Evolutionary conservation across 2,888 invertebrate genomes (phyloP), one percentile per base, ranked within the genome.

Genomic region (Heteropelma amictum): DNA sequence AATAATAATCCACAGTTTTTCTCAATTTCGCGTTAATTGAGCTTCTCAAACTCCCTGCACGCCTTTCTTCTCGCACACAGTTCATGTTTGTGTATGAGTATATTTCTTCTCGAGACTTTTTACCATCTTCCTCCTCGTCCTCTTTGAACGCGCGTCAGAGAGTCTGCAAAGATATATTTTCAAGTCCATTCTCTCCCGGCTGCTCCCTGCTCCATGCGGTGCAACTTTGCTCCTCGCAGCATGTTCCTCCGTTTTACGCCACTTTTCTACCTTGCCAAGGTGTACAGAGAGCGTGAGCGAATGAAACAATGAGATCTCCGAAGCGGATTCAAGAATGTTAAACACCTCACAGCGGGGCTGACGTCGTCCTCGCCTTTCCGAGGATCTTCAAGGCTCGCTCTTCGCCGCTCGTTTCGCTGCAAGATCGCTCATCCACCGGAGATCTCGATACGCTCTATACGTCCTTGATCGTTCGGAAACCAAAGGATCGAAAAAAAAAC

Each of bases 351-450:
- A 63, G 69, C 68, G 61, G 67, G 67, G 63, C 56, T 60, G 63
- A 61, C 67, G 49, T 75, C 74, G 70, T 75, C 72, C 60, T 79
- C 70, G 76, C 79, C 77, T 77, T 77, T 77, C 72, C 74, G 71
- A 77, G 75, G 75, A 76, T 79, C 72, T 72, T 79, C 79, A 79
- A 77, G 77, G 77, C 63, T 73, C n/a, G n/a, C n/a, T 75, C 72
- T 61, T 60, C 74, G 7, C 71, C 70, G 71, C 74, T 60, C 67
- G 45, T 72, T 67, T 61, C 42, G 58, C 58, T 64, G 54, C 45
- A 58, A 56, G 61, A 63, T 58, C 70, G 35, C 45, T 61, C 45
- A 38, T 45, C 42, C 35, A 21, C 28, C n/a, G 26, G 38, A 51
- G 51, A 47, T 38, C 28, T 42, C 56, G 33, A 40, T 49, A 38